A percentile compares a stretch with the other conserved stretches of the same genome.
Evolutionary conservation across 2,888 invertebrate genomes (phyloP).

Genomic region (Margaritifera margaritifera): DNA sequence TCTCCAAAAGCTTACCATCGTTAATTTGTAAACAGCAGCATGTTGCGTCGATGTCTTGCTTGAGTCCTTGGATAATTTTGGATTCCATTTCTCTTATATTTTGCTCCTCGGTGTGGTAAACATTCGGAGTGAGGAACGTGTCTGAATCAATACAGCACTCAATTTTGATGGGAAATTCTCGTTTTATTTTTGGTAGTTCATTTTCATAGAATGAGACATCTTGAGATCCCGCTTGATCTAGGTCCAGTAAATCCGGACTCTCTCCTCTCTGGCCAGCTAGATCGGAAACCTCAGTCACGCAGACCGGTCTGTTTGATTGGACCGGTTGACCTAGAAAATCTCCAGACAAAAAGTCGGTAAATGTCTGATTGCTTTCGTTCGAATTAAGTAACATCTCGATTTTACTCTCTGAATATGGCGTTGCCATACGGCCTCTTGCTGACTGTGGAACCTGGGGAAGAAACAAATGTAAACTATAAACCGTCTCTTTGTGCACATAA

Average conservation of each 20-base stretch:
- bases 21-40: constrained; percentile 22
- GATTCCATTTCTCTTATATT: constrained; percentile 10
- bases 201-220: no score
- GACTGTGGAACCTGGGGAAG: constrained; percentile 4
- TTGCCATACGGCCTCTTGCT: no score
- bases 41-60: constrained; percentile 22
- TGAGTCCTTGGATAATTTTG: constrained; percentile 14
- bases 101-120: constrained; percentile 9
- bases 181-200: no score
- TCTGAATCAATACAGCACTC: neutral
- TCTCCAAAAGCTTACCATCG: constrained; percentile 13
- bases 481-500: neutral
- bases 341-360: no score
- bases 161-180: neutral
- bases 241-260: constrained; percentile 8
- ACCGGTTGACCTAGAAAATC: no score
- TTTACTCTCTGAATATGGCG: no score
- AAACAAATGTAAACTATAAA: neutral
- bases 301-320: no score
- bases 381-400: no score
- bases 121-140: constrained; percentile 2
- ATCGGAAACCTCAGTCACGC: neutral
- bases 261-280: constrained; percentile 1
- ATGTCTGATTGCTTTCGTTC: no score
- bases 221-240: constrained; percentile 11